These are phyloP conservation scores for Lepilemur ruficaudatus DNA, from an alignment of 2,797 vertebrate species.

Conservation along the genomic window DNA sequence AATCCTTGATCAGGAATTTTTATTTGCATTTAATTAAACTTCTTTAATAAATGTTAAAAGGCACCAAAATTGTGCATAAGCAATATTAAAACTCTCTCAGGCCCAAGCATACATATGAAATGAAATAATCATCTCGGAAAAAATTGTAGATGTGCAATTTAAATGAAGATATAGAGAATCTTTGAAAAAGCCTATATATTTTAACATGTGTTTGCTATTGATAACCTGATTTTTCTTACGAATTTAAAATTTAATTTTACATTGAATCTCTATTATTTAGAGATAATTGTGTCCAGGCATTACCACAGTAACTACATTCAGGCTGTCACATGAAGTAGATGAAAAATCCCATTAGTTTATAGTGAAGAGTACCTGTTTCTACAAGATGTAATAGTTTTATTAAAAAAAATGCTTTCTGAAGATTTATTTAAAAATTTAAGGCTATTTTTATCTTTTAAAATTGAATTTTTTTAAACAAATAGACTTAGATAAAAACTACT, in stretches of 20 bases:
- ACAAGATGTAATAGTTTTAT: not conserved
- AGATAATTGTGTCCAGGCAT: not conserved
- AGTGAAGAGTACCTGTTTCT: not conserved
- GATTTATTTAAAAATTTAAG: not conserved
- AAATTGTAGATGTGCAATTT: not conserved
- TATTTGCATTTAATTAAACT: conserved; percentile 63
- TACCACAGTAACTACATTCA: not conserved
- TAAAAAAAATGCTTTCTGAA: not conserved
- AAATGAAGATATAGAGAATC: not conserved
- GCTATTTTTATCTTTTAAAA: not conserved
- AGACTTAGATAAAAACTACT: not conserved
- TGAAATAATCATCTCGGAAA: conserved; percentile 28
- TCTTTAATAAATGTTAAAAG: conserved; percentile 58
- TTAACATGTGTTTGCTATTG: conserved; percentile 17
- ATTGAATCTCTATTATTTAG: not conserved
- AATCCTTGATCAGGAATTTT: conserved; percentile 34
- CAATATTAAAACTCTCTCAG: conserved; percentile 17
- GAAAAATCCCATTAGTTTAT: not conserved
- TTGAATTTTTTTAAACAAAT: not conserved
- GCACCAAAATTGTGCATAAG: not conserved
- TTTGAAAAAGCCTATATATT: not conserved
- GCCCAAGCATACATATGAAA: not conserved
- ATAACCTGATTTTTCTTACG: not conserved
- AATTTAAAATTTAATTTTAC: not conserved
- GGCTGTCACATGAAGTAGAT: not conserved